A percentile compares a stretch with the other conserved stretches of the same genome.
phyloP scores from a whole-genome alignment of 2,888 invertebrate species.

The Oscheius onirici region DNA sequence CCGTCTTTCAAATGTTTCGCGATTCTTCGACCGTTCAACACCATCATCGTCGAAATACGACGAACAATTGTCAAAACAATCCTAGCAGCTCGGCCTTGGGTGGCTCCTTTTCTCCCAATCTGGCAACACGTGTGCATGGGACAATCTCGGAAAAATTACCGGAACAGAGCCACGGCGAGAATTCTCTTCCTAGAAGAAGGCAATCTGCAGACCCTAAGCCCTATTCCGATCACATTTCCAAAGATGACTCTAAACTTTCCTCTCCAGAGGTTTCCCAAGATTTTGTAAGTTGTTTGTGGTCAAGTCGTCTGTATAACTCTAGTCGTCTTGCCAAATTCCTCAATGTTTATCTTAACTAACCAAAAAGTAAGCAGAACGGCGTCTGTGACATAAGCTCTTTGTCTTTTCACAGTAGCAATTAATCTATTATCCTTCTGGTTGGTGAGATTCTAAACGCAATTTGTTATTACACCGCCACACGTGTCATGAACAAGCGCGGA shows the following conservation, averaged over 20 bases:
- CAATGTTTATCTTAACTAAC: neutral
- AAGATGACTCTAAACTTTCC: neutral
- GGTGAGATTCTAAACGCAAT: conserved; percentile 21
- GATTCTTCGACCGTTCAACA: neutral
- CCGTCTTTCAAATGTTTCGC: conserved; percentile 57
- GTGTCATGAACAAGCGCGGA: conserved; percentile 32
- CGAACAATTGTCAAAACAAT: neutral
- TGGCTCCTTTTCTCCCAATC: conserved; percentile 19
- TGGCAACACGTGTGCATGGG: neutral
- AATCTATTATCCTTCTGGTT: neutral
- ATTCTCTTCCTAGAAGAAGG: neutral
- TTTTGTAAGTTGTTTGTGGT: conserved; percentile 21
- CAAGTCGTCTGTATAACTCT: neutral
- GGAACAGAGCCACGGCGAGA: neutral
- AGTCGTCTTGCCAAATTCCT: conserved; percentile 1
- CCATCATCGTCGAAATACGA: neutral
- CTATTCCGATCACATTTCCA: conserved; percentile 3
- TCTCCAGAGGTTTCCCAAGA: neutral
- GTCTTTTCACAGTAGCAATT: neutral
- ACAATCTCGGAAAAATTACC: conserved; percentile 5
- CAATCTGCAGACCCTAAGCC: conserved; percentile 3
- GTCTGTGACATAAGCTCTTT: neutral
- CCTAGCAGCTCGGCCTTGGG: neutral
- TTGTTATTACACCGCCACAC: conserved; percentile 30
- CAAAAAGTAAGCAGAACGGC: neutral